A percentile compares a stretch with the other conserved stretches of the same genome.
Evolutionary conservation across 2,888 invertebrate species (phyloP).

Genomic region (Drosophila diplacantha): DNA sequence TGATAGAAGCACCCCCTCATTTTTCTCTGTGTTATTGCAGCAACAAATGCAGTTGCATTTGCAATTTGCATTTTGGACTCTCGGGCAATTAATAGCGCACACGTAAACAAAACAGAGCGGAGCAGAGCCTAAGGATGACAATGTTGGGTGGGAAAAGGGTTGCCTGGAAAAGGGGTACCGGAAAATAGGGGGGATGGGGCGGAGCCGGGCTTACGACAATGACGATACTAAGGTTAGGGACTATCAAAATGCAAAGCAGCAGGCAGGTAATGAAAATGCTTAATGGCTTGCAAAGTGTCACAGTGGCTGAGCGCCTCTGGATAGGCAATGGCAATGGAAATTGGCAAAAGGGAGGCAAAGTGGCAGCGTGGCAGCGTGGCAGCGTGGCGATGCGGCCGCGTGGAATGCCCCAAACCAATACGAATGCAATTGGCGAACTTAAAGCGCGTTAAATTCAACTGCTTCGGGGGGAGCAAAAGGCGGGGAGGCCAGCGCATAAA

Average conservation of each 20-base stretch:
- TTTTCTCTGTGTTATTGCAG: slow-evolving; percentile 46
- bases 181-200: not conserved
- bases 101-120: slow-evolving; percentile 64
- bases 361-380: not conserved
- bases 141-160: not conserved
- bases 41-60: slow-evolving; percentile 58
- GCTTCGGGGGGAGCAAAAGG: slow-evolving; percentile 9
- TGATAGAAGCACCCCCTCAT: not conserved
- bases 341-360: slow-evolving; percentile 4
- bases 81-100: slow-evolving; percentile 71
- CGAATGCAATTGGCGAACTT: slow-evolving; percentile 54
- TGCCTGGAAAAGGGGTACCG: not conserved
- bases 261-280: slow-evolving; percentile 70
- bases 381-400: not conserved
- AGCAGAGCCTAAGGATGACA: slow-evolving; percentile 12
- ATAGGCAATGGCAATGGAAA: slow-evolving; percentile 38
- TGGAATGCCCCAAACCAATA: slow-evolving; percentile 21
- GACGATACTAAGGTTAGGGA: slow-evolving; percentile 49
- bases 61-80: slow-evolving; percentile 70
- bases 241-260: slow-evolving; percentile 70
- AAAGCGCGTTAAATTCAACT: slow-evolving; percentile 69
- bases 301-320: slow-evolving; percentile 61
- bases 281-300: slow-evolving; percentile 72
- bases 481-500: slow-evolving; percentile 68
- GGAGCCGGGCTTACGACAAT: slow-evolving; percentile 33